phyloP scores from a whole-genome alignment of 2,797 vertebrate species.

The Enteromius radiatus region DNA sequence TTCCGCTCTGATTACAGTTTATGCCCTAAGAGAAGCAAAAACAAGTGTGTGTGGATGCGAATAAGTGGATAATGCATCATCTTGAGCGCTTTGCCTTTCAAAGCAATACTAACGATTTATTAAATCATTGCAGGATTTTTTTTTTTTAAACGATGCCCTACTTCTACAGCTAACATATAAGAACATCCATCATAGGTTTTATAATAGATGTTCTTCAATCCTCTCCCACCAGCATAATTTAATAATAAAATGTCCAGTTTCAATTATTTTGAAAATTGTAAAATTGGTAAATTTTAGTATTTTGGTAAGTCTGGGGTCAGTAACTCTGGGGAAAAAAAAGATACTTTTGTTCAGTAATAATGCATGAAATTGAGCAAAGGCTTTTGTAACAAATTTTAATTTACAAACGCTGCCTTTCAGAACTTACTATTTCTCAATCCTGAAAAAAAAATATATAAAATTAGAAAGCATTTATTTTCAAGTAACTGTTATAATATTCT shows the following conservation, averaged over 20 bases:
- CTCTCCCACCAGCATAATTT: background rate
- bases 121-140: background rate
- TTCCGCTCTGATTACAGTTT: slow-evolving; percentile 56
- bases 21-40: slow-evolving; percentile 42
- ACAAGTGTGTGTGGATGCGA: slow-evolving; percentile 1
- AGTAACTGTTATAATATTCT: background rate
- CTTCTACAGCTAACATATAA: slow-evolving; percentile 20
- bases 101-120: slow-evolving; percentile 6
- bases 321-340: background rate
- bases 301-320: background rate
- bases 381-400: no score
- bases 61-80: slow-evolving; percentile 3
- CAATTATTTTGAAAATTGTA: background rate
- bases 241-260: background rate
- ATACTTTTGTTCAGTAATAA: background rate
- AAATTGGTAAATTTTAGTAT: no score
- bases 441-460: background rate
- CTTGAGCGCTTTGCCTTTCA: background rate
- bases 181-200: background rate
- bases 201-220: background rate
- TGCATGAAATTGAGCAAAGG: background rate
- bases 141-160: background rate
- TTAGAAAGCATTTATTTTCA: background rate
- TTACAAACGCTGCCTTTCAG: background rate
- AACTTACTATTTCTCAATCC: background rate